phyloP scores from a whole-genome alignment of 2,888 invertebrate species.

The Meteorus cinctellus region DNA sequence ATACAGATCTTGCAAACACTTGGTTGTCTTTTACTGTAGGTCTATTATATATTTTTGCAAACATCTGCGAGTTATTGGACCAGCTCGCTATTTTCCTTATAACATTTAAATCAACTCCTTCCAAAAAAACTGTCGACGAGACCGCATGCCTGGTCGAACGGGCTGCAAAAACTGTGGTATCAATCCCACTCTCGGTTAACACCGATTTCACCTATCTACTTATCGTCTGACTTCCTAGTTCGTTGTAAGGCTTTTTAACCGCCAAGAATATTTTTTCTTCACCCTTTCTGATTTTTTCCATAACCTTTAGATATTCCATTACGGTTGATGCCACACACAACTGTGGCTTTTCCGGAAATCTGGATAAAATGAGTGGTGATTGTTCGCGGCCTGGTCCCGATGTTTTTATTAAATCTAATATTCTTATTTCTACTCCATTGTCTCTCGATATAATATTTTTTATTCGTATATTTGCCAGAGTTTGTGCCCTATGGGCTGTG shows the following conservation, averaged over 20 bases:
- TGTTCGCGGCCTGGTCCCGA: constrained; percentile 37
- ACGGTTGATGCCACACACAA: constrained; percentile 44
- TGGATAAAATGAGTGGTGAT: constrained; percentile 42
- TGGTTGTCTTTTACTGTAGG: too few relatives aligned
- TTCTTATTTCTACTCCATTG: constrained; percentile 42
- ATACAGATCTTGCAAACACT: too few relatives aligned
- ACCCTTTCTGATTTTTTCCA: background rate
- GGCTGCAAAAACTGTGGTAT: background rate
- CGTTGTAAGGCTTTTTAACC: background rate
- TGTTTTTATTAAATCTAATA: constrained; percentile 46
- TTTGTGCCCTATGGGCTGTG: constrained; percentile 51
- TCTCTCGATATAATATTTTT: constrained; percentile 38
- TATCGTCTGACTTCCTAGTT: background rate
- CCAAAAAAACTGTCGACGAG: background rate
- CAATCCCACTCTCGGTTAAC: constrained; percentile 2
- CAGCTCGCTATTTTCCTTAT: constrained; percentile 25
- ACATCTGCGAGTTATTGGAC: background rate
- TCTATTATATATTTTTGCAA: background rate
- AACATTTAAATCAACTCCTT: background rate
- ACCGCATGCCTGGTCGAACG: constrained; percentile 11
- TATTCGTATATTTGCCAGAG: constrained; percentile 45
- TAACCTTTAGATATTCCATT: constrained; percentile 38
- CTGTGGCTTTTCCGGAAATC: constrained; percentile 27
- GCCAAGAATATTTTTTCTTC: background rate
- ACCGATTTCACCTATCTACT: constrained; percentile 27